phyloP scores from a whole-genome alignment of 2,888 invertebrate species.

The Cerastis leucographa region DNA sequence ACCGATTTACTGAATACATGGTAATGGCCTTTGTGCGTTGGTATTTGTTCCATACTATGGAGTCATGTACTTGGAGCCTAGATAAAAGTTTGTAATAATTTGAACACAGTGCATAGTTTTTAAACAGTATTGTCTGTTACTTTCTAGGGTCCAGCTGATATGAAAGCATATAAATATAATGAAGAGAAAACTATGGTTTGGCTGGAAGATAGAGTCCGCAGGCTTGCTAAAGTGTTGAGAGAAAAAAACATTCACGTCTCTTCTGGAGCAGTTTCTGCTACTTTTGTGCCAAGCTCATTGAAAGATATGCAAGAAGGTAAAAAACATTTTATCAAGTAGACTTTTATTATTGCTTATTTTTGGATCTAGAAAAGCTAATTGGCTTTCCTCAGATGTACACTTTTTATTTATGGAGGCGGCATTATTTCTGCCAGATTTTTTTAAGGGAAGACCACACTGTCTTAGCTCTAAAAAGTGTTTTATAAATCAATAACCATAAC shows the following conservation, averaged over 20 bases:
- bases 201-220: slow-evolving; percentile 93
- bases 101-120: neutral
- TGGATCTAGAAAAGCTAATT: neutral
- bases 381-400: neutral
- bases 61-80: neutral
- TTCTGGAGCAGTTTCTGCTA: slow-evolving; percentile 94
- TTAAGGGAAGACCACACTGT: neutral
- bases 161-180: slow-evolving; percentile 95
- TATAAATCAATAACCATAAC: neutral
- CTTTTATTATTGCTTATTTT: neutral
- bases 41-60: neutral
- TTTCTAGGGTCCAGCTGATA: slow-evolving; percentile 91
- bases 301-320: slow-evolving; percentile 90
- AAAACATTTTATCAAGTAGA: neutral
- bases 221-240: slow-evolving; percentile 92
- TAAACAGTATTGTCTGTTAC: neutral
- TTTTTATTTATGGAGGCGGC: neutral
- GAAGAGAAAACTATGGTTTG: slow-evolving; percentile 94
- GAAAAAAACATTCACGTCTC: slow-evolving; percentile 94
- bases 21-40: too few species aligned
- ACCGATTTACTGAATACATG: too few species aligned
- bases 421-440: neutral
- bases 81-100: neutral
- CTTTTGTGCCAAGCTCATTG: slow-evolving; percentile 93
- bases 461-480: neutral